A percentile compares a stretch with the other conserved stretches of the same genome.
phyloP scores from a whole-genome alignment of 2,113 vertebrate species.

The Sylvicapra grimmia region DNA sequence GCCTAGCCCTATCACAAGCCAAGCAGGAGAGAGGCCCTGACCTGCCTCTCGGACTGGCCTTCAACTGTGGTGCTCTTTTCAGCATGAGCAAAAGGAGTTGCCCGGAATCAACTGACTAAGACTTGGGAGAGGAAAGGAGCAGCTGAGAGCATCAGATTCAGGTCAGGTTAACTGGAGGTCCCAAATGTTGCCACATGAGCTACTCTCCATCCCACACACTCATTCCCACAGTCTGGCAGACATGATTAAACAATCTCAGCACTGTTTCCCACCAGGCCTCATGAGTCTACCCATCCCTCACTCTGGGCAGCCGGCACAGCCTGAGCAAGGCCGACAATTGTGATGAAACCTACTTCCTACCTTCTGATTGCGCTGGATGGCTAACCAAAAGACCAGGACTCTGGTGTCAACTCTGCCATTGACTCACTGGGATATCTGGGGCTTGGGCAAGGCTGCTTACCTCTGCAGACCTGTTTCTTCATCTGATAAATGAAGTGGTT shows the following conservation, averaged over 20 bases:
- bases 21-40: not conserved
- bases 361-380: not conserved
- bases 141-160: not conserved
- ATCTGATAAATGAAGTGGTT: conserved; percentile 8
- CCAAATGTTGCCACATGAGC: not conserved
- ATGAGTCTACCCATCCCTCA: too few species aligned
- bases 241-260: not conserved
- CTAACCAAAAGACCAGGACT: conserved; percentile 27
- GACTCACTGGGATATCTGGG: not conserved
- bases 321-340: not conserved
- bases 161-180: not conserved
- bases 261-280: not conserved
- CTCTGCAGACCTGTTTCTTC: not conserved
- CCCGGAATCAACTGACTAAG: not conserved
- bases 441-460: not conserved
- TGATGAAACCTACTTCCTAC: not conserved
- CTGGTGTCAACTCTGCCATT: not conserved
- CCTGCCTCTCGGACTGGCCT: not conserved
- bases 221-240: not conserved
- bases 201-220: not conserved
- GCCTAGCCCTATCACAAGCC: not conserved
- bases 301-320: not conserved
- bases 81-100: not conserved
- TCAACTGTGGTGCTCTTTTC: not conserved
- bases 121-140: not conserved